Evolutionary conservation across 2,888 invertebrate species (phyloP), one percentile per base, ranked within the genome.

Genomic region (Ophion obscuratus): DNA sequence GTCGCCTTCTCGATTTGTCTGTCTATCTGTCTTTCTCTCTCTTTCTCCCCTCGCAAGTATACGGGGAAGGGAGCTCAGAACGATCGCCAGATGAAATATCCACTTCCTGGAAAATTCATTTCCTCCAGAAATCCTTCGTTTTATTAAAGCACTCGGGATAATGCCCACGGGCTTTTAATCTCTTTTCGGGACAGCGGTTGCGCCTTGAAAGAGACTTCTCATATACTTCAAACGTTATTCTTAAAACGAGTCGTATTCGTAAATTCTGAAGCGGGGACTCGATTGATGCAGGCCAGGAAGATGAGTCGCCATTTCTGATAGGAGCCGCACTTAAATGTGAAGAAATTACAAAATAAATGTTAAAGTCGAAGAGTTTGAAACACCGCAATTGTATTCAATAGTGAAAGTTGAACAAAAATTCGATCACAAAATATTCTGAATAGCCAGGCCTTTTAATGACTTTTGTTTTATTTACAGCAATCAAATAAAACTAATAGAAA

Each of bases 91-190:
- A 53, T 81, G 36, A 81, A 81, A 84, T 81, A 81, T 84, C 81
- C 66, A 73, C 76, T 81, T 66, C 57, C 66, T 47, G 53, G 75
- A 80, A 81, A 76, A 84, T 84, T 84, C 76, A 84, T 81, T 81
- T 81, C 77, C 84, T 84, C 61, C 73, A 57, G 36, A 81, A 81
- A 81, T 67, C 61, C 76, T 77, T 59, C 40, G 82, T 83, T 77
- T 77, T 71, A 66, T 77, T 71, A 31, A 73, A 71, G 77, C 59
- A 31, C 59, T 31, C 66, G 24, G 14, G 36, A 27, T 31, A 77
- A 62, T 71, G 71, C 77, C 82, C 47, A 64, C 40, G 64, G 76
- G 64, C 64, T 73, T 76, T 84, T 81, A 81, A 78, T 81, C 62
- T 67, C 84, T 81, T 66, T 73, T 71, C 67, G 68, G 68, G 10